phyloP scores from a whole-genome alignment of 1,140 invertebrate species.

The Mya arenaria region DNA sequence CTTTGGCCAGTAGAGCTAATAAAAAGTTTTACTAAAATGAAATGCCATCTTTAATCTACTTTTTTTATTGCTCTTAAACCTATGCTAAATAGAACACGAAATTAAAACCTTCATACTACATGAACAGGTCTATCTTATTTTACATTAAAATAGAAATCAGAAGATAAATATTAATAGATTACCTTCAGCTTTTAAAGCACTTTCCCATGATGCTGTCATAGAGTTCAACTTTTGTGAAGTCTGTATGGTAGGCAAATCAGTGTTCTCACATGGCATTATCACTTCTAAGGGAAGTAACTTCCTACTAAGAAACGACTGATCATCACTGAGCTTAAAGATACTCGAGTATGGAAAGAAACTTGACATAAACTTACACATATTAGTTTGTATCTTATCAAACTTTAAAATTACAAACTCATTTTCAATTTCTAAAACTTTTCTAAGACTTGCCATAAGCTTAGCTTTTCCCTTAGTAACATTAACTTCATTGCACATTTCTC shows the following conservation, averaged over 20 bases:
- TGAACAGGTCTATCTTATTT: too few relatives aligned
- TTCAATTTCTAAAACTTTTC: background rate
- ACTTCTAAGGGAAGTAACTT: conserved; percentile 18
- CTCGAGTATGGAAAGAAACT: conserved; percentile 17
- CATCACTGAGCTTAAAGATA: conserved; percentile 20
- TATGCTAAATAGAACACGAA: too few relatives aligned
- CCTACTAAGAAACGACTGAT: conserved; percentile 2
- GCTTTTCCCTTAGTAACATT: conserved; percentile 5
- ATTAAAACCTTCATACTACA: too few relatives aligned
- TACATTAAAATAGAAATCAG: too few relatives aligned
- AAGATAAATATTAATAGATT: too few relatives aligned
- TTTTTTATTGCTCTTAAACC: too few relatives aligned
- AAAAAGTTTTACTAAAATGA: too few relatives aligned
- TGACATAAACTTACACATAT: conserved; percentile 31
- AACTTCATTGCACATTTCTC: background rate
- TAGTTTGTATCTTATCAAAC: conserved; percentile 22
- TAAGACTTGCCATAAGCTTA: background rate
- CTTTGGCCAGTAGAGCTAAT: too few relatives aligned
- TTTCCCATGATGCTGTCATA: background rate
- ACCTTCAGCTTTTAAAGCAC: conserved; percentile 2
- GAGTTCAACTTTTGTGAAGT: background rate
- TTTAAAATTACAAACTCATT: conserved; percentile 19
- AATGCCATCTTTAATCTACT: too few relatives aligned
- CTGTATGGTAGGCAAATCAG: background rate
- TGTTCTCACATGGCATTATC: background rate